Percentiles rank a stretch among this genome's conserved stretches.
phyloP scores from a whole-genome alignment of 1,140 invertebrate genomes.

The Atta cephalotes region DNA sequence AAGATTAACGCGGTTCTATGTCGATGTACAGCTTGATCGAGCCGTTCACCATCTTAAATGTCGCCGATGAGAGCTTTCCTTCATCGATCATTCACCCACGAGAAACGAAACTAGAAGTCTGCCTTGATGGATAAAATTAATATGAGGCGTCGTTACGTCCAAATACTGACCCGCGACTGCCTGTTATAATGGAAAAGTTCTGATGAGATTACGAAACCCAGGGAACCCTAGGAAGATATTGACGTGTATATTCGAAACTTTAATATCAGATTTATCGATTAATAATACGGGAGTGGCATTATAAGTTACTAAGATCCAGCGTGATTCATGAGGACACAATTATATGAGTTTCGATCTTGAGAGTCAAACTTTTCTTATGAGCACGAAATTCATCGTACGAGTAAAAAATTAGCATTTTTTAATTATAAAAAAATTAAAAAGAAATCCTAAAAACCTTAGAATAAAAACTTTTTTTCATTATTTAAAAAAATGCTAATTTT shows the following conservation, averaged over 20 bases:
- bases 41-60: background rate
- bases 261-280: slow-evolving; percentile 52
- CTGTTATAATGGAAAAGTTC: slow-evolving; percentile 51
- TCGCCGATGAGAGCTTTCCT: slow-evolving; percentile 19
- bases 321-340: background rate
- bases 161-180: slow-evolving; percentile 39
- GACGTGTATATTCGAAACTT: slow-evolving; percentile 45
- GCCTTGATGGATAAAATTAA: slow-evolving; percentile 39
- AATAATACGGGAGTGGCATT: background rate
- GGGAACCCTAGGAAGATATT: background rate
- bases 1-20: slow-evolving; percentile 68
- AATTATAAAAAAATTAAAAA: no score
- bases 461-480: no score
- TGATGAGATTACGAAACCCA: slow-evolving; percentile 25
- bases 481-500: no score
- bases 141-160: slow-evolving; percentile 44
- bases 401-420: no score
- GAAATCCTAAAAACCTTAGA: no score
- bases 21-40: slow-evolving; percentile 36
- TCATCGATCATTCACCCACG: slow-evolving; percentile 27
- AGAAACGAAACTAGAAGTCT: slow-evolving; percentile 18
- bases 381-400: background rate
- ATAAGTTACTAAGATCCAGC: slow-evolving; percentile 23
- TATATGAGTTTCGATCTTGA: background rate
- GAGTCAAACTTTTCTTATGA: background rate